Conservation (phyloP, 2,888 invertebrate genomes). For the Dryomyza anilis region DNA sequence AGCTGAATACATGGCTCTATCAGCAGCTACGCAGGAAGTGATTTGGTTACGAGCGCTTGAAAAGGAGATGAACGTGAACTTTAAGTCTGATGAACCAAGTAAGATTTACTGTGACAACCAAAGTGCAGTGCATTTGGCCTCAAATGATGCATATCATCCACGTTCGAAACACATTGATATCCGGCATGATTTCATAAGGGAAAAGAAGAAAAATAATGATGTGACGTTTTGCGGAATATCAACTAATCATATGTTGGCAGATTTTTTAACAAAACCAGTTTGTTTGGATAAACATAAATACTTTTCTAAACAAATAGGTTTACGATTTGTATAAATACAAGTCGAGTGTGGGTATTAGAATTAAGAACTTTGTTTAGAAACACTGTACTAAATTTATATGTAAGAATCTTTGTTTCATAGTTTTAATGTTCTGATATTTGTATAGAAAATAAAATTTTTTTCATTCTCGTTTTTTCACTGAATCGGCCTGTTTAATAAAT, state of each 20-base stretch:
- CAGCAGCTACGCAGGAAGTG: slow-evolving; percentile 1
- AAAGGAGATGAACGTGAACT: not conserved
- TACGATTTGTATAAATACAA: not conserved
- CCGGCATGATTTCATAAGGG: not conserved
- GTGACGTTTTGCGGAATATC: not conserved
- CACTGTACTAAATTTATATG: too few species aligned
- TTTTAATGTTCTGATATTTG: too few species aligned
- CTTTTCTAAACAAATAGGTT: not conserved
- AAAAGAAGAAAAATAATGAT: slow-evolving; percentile 4
- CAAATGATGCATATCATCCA: not conserved
- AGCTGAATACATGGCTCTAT: slow-evolving; percentile 14
- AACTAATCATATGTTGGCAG: not conserved
- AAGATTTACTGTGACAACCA: slow-evolving; percentile 6
- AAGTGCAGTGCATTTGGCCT: slow-evolving; percentile 9
- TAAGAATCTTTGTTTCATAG: too few species aligned
- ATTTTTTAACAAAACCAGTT: slow-evolving; percentile 2
- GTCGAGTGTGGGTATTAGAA: slow-evolving; percentile 1
- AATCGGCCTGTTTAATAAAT: too few species aligned
- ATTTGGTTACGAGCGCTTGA: not conserved
- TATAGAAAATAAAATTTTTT: too few species aligned
- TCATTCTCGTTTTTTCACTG: too few species aligned
- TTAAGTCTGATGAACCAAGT: not conserved
- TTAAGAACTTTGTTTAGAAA: not conserved
- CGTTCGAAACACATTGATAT: not conserved
- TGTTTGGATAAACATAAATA: slow-evolving; percentile 6